Base-by-base conservation (phyloP, 2,797 vertebrate species). In the Momotus momota region DNA sequence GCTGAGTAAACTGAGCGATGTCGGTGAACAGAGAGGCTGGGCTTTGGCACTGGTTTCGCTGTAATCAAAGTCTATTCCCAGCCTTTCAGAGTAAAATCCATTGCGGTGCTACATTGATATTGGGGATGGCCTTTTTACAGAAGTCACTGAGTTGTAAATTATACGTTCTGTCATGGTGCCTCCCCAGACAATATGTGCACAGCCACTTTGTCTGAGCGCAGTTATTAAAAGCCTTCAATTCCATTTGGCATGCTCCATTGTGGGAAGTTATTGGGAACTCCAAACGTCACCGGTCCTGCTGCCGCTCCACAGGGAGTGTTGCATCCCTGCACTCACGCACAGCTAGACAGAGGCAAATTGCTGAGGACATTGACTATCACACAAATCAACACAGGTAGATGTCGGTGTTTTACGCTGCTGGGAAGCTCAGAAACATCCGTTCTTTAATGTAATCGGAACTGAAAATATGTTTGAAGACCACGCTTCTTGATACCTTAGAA, bases 141-240 rank as follows among this genome's bases (percentile, higher is more conserved):
- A 72, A 55, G 65, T 62, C 94, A 64, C 5, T 66, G 89, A 92
- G 85, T 85, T 81, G 73, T 86, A 81, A 94, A 90, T 87, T 51
- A 94, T 31, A 51, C 0, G 2, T 89, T 84, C 66, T 94, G 92
- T 94, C 92, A 65, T 8, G 43, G 80, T 91, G 60, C 71, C 72
- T 79, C 88, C 88, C 79, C 52, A 49, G 91, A 97, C 93, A 94
- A 86, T 86, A 52, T 60, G 57, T 61, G 69, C 49, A 70, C 54
- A 72, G 45, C 91, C 67, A 38, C 60, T 94, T 85, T 90, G 81
- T 81, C 84, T 85, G 86, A 94, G 48, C 0, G 1, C 81, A 35
- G 84, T 57, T 65, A 79, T 69, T 91, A 93, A 94, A 94, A 96
- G 61, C 84, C 41, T 93, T 84, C 79, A 70, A 3, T 57, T 46